phyloP scores from a whole-genome alignment of 92 coral and sea anemone species.

The Zoanthus solanderi region DNA sequence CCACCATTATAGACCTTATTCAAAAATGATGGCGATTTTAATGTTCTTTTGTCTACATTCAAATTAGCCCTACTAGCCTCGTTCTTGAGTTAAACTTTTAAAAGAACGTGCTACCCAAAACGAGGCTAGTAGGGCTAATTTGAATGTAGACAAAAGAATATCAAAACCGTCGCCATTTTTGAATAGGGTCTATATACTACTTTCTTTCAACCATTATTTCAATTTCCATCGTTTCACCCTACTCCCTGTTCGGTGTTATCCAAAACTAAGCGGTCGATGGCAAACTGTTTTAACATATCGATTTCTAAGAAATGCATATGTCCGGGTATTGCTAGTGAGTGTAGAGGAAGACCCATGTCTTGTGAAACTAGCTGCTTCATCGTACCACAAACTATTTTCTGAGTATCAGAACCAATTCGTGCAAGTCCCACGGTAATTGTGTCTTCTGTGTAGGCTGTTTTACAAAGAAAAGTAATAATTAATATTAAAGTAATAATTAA shows the following conservation, averaged over 20 bases:
- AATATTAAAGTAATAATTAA: too few species aligned
- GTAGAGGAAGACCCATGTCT: slow-evolving; percentile 93
- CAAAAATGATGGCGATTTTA: too few species aligned
- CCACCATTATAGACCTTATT: background rate
- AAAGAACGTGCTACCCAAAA: too few species aligned
- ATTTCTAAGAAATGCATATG: slow-evolving; percentile 91
- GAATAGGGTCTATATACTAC: too few species aligned
- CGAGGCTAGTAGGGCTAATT: too few species aligned
- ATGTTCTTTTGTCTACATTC: too few species aligned
- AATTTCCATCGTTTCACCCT: background rate
- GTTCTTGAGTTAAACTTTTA: too few species aligned
- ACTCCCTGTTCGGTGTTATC: slow-evolving; percentile 32
- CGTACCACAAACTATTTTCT: slow-evolving; percentile 83
- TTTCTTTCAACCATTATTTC: background rate
- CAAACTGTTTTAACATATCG: slow-evolving; percentile 89
- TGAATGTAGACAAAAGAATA: too few species aligned
- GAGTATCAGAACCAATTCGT: slow-evolving; percentile 88
- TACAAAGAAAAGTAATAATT: too few species aligned
- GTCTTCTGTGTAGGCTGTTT: slow-evolving; percentile 73
- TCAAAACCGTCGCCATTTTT: too few species aligned
- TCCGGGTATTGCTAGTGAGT: slow-evolving; percentile 95
- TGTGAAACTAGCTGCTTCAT: slow-evolving; percentile 78
- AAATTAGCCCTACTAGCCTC: too few species aligned
- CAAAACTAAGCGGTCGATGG: slow-evolving; percentile 61
- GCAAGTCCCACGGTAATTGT: slow-evolving; percentile 96